A percentile compares a stretch with the other conserved stretches of the same genome.
Evolutionary conservation across 2,797 vertebrate species (phyloP).

Genomic region (Dicrostonyx torquatus): DNA sequence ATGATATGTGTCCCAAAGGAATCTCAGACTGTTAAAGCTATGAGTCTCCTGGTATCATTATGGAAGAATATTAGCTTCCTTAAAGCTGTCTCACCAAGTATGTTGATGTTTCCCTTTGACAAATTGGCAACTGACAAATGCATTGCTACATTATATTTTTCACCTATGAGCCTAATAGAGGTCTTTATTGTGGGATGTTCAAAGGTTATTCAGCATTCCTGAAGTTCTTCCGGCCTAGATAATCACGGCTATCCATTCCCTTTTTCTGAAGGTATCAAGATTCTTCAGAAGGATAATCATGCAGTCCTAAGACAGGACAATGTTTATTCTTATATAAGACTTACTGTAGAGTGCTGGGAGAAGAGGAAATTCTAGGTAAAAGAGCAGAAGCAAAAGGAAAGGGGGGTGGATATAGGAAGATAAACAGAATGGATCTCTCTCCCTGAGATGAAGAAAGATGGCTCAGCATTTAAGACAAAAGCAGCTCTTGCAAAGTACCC

Average conservation of each 20-base stretch:
- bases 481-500: background rate
- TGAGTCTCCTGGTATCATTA: background rate
- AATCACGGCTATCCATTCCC: background rate
- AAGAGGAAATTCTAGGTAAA: background rate
- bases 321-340: background rate
- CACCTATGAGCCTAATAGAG: background rate
- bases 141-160: background rate
- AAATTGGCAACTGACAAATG: background rate
- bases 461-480: background rate
- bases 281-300: background rate
- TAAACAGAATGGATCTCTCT: background rate
- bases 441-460: background rate
- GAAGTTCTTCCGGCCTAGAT: background rate
- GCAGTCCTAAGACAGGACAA: background rate
- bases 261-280: background rate
- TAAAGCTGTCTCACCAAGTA: background rate
- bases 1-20: background rate
- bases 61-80: background rate
- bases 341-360: background rate
- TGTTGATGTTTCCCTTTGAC: background rate
- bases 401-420: background rate
- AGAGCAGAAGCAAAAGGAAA: background rate
- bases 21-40: background rate
- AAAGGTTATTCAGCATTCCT: background rate
- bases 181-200: rapidly evolving